These are phyloP conservation scores for Drosophila mimetica DNA, from an alignment of 2,888 invertebrate genomes.

Conservation along the genomic window DNA sequence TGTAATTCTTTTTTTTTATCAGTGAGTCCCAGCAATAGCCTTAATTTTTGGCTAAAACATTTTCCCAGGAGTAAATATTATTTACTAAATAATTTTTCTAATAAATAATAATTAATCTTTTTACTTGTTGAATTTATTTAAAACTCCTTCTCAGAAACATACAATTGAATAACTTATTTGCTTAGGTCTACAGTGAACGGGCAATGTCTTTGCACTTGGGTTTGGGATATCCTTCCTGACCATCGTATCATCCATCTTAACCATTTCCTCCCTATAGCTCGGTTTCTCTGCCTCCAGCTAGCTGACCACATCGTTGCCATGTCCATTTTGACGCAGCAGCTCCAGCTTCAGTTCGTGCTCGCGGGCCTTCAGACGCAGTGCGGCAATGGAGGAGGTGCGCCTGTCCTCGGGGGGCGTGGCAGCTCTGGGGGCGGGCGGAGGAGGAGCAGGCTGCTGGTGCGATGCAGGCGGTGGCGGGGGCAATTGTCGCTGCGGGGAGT, in stretches of 20 bases:
- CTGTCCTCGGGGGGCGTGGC: conserved; percentile 90
- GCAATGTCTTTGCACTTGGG: conserved; percentile 45
- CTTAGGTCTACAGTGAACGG: conserved; percentile 57
- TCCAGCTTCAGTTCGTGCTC: conserved; percentile 95
- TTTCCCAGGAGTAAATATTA: too few species aligned
- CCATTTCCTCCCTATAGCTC: neutral
- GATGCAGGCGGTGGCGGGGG: conserved; percentile 79
- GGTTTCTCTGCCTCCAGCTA: conserved; percentile 80
- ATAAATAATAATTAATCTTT: too few species aligned
- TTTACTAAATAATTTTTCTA: too few species aligned
- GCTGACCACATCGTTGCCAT: conserved; percentile 90
- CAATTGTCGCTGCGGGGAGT: conserved; percentile 83
- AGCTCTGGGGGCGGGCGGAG: conserved; percentile 61
- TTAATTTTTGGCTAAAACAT: too few species aligned
- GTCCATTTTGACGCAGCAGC: conserved; percentile 91
- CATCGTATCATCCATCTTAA: neutral
- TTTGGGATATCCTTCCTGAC: conserved; percentile 20
- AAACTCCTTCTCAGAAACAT: conserved; percentile 61
- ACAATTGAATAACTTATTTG: conserved; percentile 65
- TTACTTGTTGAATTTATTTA: conserved; percentile 50
- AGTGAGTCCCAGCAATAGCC: too few species aligned
- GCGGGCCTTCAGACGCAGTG: conserved; percentile 93
- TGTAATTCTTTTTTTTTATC: too few species aligned
- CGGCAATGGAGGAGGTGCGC: conserved; percentile 94
- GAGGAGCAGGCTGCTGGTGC: conserved; percentile 15